Conservation (phyloP, 2,113 vertebrate genomes). For the Lontra canadensis region DNA sequence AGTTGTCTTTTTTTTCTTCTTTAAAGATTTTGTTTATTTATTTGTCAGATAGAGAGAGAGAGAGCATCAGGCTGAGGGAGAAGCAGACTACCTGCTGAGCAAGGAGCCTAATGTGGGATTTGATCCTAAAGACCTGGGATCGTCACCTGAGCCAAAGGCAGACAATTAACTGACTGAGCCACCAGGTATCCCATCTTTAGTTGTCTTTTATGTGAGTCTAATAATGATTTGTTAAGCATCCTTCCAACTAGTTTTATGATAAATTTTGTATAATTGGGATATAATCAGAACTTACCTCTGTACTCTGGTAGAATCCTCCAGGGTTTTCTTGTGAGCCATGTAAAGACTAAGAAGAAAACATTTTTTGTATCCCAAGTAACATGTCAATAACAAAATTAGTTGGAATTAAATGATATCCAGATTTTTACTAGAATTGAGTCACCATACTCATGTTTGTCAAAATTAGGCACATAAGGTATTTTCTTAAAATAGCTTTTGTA, state of each 20-base stretch:
- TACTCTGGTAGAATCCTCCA: neutral
- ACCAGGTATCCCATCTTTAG: neutral
- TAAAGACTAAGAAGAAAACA: neutral
- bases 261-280: neutral
- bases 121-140: too few species aligned
- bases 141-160: too few species aligned
- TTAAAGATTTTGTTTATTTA: too few species aligned
- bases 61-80: neutral
- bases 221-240: conserved; percentile 47
- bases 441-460: conserved; percentile 7
- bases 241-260: conserved; percentile 60
- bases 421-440: neutral
- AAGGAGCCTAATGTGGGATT: neutral
- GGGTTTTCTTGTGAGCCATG: neutral
- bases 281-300: neutral
- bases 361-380: conserved; percentile 11
- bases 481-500: conserved; percentile 17
- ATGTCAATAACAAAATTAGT: conserved; percentile 57
- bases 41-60: neutral
- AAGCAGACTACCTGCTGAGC: neutral
- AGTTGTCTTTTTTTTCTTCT: conserved; percentile 12
- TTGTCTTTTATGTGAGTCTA: conserved; percentile 13
- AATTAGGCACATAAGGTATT: neutral
- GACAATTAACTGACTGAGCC: too few species aligned
- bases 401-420: conserved; percentile 18